phyloP scores from a whole-genome alignment of 2,888 invertebrate genomes.

The Tridacna gigas region DNA sequence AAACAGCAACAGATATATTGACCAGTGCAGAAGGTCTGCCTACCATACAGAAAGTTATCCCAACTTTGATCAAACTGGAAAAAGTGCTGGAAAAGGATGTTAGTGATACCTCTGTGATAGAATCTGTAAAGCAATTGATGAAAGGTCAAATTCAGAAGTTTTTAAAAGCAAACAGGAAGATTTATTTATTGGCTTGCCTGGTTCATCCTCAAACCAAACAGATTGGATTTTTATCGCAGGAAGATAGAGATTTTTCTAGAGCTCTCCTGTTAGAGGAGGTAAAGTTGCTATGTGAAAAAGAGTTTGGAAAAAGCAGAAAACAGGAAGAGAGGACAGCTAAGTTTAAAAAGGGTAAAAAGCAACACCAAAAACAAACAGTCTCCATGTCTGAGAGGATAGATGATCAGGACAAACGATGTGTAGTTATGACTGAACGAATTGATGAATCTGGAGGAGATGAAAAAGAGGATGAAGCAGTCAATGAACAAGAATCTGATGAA shows the following conservation, averaged over 20 bases:
- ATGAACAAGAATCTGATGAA: slow-evolving; percentile 3
- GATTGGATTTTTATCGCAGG: slow-evolving; percentile 57
- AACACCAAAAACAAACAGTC: slow-evolving; percentile 35
- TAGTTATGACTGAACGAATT: slow-evolving; percentile 19
- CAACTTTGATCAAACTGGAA: slow-evolving; percentile 59
- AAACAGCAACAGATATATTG: slow-evolving; percentile 57
- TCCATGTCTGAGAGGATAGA: slow-evolving; percentile 49
- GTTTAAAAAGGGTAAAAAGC: slow-evolving; percentile 52
- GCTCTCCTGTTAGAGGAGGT: slow-evolving; percentile 51
- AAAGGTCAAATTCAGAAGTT: slow-evolving; percentile 43
- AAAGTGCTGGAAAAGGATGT: slow-evolving; percentile 44
- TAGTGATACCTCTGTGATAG: slow-evolving; percentile 43
- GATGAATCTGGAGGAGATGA: background rate
- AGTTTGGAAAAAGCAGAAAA: background rate
- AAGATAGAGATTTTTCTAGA: slow-evolving; percentile 47
- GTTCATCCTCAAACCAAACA: slow-evolving; percentile 64
- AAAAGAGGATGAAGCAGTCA: background rate
- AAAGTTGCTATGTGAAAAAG: slow-evolving; percentile 36
- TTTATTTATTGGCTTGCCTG: slow-evolving; percentile 53
- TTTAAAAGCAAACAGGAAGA: slow-evolving; percentile 34
- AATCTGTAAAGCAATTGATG: slow-evolving; percentile 37
- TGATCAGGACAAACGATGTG: slow-evolving; percentile 36
- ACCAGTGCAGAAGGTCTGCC: slow-evolving; percentile 46
- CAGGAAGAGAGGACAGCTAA: slow-evolving; percentile 25
- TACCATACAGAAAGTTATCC: slow-evolving; percentile 58